phyloP scores from a whole-genome alignment of 2,797 vertebrate species.

The Tokudaia tokunoshimensis region DNA sequence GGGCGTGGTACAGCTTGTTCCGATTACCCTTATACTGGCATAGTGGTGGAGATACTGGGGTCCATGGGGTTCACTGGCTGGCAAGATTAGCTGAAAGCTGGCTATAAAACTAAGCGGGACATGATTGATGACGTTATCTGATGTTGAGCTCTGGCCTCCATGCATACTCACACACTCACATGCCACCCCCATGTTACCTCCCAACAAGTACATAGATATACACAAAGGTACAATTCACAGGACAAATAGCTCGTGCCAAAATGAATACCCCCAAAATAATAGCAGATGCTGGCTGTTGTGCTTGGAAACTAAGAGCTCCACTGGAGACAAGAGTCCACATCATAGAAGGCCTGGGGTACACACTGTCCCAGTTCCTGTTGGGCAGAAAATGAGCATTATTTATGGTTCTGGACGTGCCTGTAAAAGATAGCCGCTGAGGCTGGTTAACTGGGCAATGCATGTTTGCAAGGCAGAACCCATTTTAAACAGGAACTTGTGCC shows the following conservation, averaged over 20 bases:
- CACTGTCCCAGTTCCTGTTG: rapidly evolving
- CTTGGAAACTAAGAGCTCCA: not conserved
- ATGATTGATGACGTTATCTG: not conserved
- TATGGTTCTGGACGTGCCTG: not conserved
- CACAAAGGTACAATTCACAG: not conserved
- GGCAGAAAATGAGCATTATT: not conserved
- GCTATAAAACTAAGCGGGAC: not conserved
- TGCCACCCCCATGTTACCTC: no score
- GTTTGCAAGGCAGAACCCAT: not conserved
- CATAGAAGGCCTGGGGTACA: not conserved
- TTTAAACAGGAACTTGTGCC: not conserved
- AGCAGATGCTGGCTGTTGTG: rapidly evolving
- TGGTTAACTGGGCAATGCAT: not conserved
- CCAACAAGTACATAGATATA: not conserved
- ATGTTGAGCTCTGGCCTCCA: not conserved
- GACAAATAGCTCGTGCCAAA: not conserved
- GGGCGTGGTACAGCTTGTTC: not conserved
- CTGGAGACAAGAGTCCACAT: not conserved
- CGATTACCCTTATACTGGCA: not conserved
- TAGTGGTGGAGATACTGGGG: not conserved
- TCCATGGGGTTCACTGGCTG: not conserved
- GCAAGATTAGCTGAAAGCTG: not conserved
- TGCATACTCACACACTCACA: not conserved
- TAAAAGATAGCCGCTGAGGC: not conserved
- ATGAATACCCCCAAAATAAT: not conserved